A percentile compares a stretch with the other conserved stretches of the same genome.
Evolutionary conservation across 37 sponge, comb jelly and placozoan species (phyloP).

Genomic region (Petrosia ficiformis): DNA sequence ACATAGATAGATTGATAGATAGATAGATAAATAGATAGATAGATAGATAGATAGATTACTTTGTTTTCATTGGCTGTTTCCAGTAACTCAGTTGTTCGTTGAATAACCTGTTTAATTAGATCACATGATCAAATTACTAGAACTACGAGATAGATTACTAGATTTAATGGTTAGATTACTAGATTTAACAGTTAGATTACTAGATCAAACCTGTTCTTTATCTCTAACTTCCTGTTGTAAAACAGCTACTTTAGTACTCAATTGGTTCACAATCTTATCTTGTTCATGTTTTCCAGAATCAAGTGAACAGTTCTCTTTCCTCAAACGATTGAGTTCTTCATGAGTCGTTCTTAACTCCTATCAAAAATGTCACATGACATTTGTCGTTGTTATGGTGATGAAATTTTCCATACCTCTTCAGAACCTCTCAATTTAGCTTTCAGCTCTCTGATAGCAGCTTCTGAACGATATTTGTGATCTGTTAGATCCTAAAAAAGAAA

Average conservation of each 20-base stretch:
- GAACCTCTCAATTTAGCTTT: conserved; percentile 40
- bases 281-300: conserved; percentile 63
- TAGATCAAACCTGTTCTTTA: conserved; percentile 71
- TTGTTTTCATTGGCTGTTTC: conserved; percentile 58
- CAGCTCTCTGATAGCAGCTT: conserved; percentile 70
- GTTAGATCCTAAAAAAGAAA: conserved; percentile 51
- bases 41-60: too few species aligned
- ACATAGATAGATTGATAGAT: too few species aligned
- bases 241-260: conserved; percentile 76
- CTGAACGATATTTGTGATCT: conserved; percentile 70
- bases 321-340: conserved; percentile 50
- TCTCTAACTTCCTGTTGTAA: conserved; percentile 85
- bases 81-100: conserved; percentile 50
- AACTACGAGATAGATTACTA: background rate
- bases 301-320: conserved; percentile 54
- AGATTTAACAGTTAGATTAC: background rate
- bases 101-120: conserved; percentile 37
- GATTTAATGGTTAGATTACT: background rate
- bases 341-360: background rate
- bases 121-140: too few species aligned
- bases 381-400: background rate
- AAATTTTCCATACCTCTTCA: conserved; percentile 54
- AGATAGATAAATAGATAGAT: too few species aligned
- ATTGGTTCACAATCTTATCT: conserved; percentile 65
- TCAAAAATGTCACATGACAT: background rate